A percentile compares a stretch with the other conserved stretches of the same genome.
Conservation (phyloP, 23 tunicate species). For the Clavelina lepadiformis region DNA sequence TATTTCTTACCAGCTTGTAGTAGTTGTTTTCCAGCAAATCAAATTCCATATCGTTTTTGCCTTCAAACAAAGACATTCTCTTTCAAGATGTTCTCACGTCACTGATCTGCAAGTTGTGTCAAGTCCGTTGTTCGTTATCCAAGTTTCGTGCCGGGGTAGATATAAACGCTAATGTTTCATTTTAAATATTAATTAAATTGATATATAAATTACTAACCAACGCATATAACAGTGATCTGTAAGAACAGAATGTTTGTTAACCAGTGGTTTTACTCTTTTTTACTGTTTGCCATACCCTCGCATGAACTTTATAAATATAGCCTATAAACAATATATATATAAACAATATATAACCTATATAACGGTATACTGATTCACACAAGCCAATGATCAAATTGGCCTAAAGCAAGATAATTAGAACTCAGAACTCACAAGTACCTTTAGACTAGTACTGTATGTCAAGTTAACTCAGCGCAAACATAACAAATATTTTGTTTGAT, state of each 20-base stretch:
- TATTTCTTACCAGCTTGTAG: conserved; percentile 76
- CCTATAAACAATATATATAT: too few relatives aligned
- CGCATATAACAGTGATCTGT: background rate
- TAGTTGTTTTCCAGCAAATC: conserved; percentile 55
- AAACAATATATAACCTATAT: background rate
- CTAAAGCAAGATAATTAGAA: too few relatives aligned
- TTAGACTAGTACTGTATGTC: too few relatives aligned
- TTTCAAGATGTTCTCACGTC: conserved; percentile 16
- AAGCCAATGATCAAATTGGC: too few relatives aligned
- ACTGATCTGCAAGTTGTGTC: conserved; percentile 21
- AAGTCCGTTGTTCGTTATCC: conserved; percentile 33
- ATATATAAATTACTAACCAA: conserved; percentile 4
- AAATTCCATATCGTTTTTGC: conserved; percentile 21
- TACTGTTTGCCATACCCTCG: too few relatives aligned
- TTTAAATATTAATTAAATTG: conserved; percentile 25
- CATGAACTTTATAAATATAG: too few relatives aligned
- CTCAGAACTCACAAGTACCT: too few relatives aligned
- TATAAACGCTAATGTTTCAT: conserved; percentile 9
- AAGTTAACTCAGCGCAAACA: too few relatives aligned
- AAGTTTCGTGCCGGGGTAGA: conserved; percentile 16
- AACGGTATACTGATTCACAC: too few relatives aligned
- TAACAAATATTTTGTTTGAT: too few relatives aligned
- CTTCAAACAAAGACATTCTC: conserved; percentile 42
- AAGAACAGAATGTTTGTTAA: background rate
- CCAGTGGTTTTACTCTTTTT: too few relatives aligned